These are phyloP conservation scores for Plagiodera versicolora DNA, from an alignment of 2,888 invertebrate species.

Conservation along the genomic window DNA sequence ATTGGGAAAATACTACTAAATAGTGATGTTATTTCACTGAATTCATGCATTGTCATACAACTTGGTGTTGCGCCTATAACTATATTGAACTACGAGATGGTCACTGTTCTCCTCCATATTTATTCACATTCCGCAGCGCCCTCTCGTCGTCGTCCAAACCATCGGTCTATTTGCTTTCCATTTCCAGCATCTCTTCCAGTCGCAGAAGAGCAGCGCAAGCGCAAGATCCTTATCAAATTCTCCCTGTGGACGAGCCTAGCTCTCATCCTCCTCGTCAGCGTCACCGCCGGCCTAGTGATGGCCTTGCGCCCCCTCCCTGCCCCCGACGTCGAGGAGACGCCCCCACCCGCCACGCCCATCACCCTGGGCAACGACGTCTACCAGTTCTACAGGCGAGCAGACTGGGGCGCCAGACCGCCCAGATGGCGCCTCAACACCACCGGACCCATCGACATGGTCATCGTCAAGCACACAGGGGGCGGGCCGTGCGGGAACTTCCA, in stretches of 20 bases:
- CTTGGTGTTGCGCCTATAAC: too few relatives aligned
- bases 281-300: neutral
- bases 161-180: neutral
- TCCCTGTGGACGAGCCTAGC: neutral
- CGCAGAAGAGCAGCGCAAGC: neutral
- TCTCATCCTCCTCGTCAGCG: neutral
- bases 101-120: too few relatives aligned
- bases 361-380: neutral
- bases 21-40: too few relatives aligned
- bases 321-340: neutral
- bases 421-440: neutral
- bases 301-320: neutral
- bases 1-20: too few relatives aligned
- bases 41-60: too few relatives aligned
- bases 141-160: too few relatives aligned
- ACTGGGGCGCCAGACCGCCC: constrained; percentile 67
- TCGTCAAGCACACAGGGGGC: constrained; percentile 59
- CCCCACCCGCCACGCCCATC: neutral
- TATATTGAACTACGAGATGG: too few relatives aligned
- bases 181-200: neutral
- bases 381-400: constrained; percentile 1
- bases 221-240: neutral
- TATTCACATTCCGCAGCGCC: too few relatives aligned
- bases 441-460: constrained; percentile 40
- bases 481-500: constrained; percentile 52